phyloP scores from a whole-genome alignment of 2,888 invertebrate genomes.

The Pterostichus madidus region DNA sequence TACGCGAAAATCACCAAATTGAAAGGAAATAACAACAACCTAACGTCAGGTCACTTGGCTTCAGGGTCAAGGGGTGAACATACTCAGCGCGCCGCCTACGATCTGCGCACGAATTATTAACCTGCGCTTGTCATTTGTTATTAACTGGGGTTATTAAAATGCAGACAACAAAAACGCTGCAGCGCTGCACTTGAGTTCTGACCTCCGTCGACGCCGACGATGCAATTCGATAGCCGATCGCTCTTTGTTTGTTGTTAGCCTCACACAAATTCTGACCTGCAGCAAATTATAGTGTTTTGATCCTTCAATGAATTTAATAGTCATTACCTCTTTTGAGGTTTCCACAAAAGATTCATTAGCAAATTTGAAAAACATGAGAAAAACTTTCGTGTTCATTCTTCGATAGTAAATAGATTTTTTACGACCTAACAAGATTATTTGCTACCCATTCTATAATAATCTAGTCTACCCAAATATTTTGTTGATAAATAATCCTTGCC shows the following conservation, averaged over 20 bases:
- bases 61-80: slow-evolving; percentile 64
- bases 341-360: no score
- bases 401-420: no score
- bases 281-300: slow-evolving; percentile 18
- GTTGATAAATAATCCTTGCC: no score
- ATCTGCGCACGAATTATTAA: slow-evolving; percentile 45
- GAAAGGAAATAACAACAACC: slow-evolving; percentile 47
- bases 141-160: slow-evolving; percentile 57
- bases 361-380: no score
- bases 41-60: slow-evolving; percentile 53
- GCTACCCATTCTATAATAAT: no score
- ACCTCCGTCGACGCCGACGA: slow-evolving; percentile 51
- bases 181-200: slow-evolving; percentile 52
- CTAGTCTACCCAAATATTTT: no score
- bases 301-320: slow-evolving; percentile 6
- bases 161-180: slow-evolving; percentile 55
- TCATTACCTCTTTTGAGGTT: not conserved
- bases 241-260: slow-evolving; percentile 3
- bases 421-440: no score
- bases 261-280: slow-evolving; percentile 29
- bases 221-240: slow-evolving; percentile 50
- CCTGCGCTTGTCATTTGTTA: slow-evolving; percentile 55
- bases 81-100: slow-evolving; percentile 45
- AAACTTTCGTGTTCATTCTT: no score
- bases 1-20: slow-evolving; percentile 39